Percentiles rank a stretch among this genome's conserved stretches.
Conservation (phyloP, 2,113 vertebrate genomes). For the Perca flavescens region DNA sequence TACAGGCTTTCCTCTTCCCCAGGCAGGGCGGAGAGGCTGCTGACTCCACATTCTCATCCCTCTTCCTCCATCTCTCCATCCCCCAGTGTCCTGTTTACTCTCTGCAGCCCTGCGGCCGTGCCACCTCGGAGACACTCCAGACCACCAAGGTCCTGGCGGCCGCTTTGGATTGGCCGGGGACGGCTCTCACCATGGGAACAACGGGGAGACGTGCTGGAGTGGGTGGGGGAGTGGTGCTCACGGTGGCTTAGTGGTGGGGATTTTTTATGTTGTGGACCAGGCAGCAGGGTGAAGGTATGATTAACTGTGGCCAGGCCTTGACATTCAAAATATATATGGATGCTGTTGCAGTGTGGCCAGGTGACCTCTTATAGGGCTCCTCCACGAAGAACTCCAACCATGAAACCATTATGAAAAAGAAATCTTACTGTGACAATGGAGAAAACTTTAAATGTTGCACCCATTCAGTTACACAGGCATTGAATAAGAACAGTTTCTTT, state of each 20-base stretch:
- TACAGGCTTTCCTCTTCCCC: conserved; percentile 80
- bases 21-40: conserved; percentile 67
- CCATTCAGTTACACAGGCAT: conserved; percentile 23
- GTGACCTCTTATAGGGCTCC: conserved; percentile 46
- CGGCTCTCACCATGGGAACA: conserved; percentile 70
- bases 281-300: conserved; percentile 62
- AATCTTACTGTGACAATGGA: conserved; percentile 18
- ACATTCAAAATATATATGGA: conserved; percentile 62
- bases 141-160: conserved; percentile 79
- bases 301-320: conserved; percentile 67
- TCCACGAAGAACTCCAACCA: conserved; percentile 20
- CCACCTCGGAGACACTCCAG: conserved; percentile 83
- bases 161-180: conserved; percentile 54
- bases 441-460: conserved; percentile 28
- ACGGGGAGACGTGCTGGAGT: conserved; percentile 62
- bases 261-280: conserved; percentile 47
- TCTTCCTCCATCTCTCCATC: conserved; percentile 75
- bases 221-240: conserved; percentile 69
- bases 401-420: conserved; percentile 34
- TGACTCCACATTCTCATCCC: conserved; percentile 81
- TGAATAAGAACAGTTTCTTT: conserved; percentile 54
- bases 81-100: conserved; percentile 81
- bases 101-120: conserved; percentile 75
- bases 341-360: conserved; percentile 48
- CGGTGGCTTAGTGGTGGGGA: conserved; percentile 66